These are phyloP conservation scores for Drosophila mettleri DNA, from an alignment of 2,888 invertebrate species.

Conservation along the genomic window DNA sequence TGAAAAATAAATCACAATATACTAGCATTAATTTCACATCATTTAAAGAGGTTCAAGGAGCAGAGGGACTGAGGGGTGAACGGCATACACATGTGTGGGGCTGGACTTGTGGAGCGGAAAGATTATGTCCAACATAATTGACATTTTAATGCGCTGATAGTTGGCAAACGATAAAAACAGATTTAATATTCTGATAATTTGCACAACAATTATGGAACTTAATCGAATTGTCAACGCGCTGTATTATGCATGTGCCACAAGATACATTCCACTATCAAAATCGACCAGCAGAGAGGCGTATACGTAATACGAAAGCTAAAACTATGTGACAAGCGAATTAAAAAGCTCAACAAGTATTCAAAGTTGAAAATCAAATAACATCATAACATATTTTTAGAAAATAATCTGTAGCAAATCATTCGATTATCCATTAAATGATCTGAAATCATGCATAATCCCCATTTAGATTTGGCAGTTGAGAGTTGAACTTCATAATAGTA, in stretches of 20 bases:
- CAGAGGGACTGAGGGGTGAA: background rate
- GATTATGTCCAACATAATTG: conserved; percentile 66
- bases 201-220: conserved; percentile 75
- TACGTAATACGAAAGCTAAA: conserved; percentile 36
- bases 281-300: conserved; percentile 38
- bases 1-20: conserved; percentile 58
- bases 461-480: background rate
- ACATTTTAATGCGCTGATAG: conserved; percentile 81
- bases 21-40: conserved; percentile 46
- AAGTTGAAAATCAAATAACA: background rate
- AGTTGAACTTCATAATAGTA: background rate
- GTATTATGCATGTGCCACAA: conserved; percentile 29
- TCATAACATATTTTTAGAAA: conserved; percentile 5
- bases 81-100: too few species aligned
- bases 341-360: conserved; percentile 14
- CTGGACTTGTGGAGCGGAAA: conserved; percentile 19
- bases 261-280: background rate
- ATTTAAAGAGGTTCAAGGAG: conserved; percentile 28
- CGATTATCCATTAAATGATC: conserved; percentile 6
- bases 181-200: conserved; percentile 81
- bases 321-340: conserved; percentile 25
- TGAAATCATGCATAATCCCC: background rate
- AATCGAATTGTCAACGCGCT: conserved; percentile 75
- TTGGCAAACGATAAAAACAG: conserved; percentile 71
- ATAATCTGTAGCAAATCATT: conserved; percentile 8